Base-by-base conservation (phyloP, 1,140 invertebrate genomes). In the Saccostrea cuccullata region DNA sequence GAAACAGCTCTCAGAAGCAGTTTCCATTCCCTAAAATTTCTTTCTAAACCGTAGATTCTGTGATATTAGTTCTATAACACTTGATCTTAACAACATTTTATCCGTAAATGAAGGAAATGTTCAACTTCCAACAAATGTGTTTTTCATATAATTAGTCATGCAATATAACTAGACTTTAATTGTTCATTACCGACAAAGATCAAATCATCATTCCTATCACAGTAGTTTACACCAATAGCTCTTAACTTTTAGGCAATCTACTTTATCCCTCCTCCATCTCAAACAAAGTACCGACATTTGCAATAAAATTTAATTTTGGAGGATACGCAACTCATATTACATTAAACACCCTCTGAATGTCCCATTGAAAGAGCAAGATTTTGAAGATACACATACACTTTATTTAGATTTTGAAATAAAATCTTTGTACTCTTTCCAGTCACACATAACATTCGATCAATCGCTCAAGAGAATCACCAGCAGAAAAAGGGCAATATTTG, bases 381-480 rank as follows among this genome's bases (percentile, higher is more conserved):
- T 77, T n/a, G 20, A 11, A 77, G 11, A 23, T 77, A n/a, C 12
- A 12, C 11, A 30, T 23, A 23, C n/a, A 77, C 70, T 23, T 77
- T n/a, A 77, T 11, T 23, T 23, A 87, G 36, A 83, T 58, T 40
- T 13, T 30, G 20, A 17, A 87, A 17, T 40, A 26, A 2, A 58
- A 87, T 11, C 9, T 47, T 36, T 30, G 73, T 20, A 82, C 86
- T 87, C 60, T 87, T 87, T 36, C 86, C 86, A 82, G 17, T 11
- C 17, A 20, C 20, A 36, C 26, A 15, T 20, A 30, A 17, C 30
- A 87, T 56, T 17, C 86, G 47, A 40, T 55, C 55, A 26, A 8
- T 5, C 17, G 73, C 20, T 26, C 60, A 83, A 82, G 86, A 60
- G 86, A 83, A 87, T 87, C 86, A 87, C 56, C 82, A 23, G 64